Evolutionary conservation across 2,113 vertebrate species (phyloP), one percentile per base, ranked within the genome.

Genomic region (Sorex fumeus): DNA sequence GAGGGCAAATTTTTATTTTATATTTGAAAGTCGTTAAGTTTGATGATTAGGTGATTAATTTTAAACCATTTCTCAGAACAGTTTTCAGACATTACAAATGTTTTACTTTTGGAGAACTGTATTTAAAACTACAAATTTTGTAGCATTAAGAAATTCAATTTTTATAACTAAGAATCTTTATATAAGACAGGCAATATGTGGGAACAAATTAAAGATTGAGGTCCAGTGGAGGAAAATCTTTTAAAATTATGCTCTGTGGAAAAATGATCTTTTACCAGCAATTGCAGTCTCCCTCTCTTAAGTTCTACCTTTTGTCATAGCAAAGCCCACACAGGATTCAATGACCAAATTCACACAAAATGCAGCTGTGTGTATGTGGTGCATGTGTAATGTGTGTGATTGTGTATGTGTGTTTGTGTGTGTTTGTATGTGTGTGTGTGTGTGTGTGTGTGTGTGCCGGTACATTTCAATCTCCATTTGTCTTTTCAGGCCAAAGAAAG

Each of bases 1-100:
- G 81, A 93, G 88, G 87, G 47, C 70, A 91, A 57, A 72, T 62
- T 93, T 95, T 95, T 95, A 84, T 78, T 86, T 84, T 83, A 87
- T 95, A 94, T 95, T 93, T 95, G 86, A 95, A 57, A 81, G 64
- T 66, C 95, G 64, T 93, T 96, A 95, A 89, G 86, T 92, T 89
- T 93, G 80, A 87, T 71, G 50, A 91, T 78, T 91, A 91, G 95
- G 92, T 93, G 92, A 92, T 70, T 84, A 88, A 93, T 88, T 94
- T 93, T 81, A 87, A 88, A 72, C 74, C 43, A 87, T 88, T 88
- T 94, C 84, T 91, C 87, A 94, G 77, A 93, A 84, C 82, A 78
- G 53, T 70, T 93, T 84, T 95, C 67, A 87, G 82, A 81, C 67
- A 30, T 53, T 75, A 45, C 79, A 80, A 85, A 77, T 81, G 47